A percentile compares a stretch with the other conserved stretches of the same genome.
Evolutionary conservation across 64 coral and sea anemone species (phyloP).

Genomic region (Montipora foliosa): DNA sequence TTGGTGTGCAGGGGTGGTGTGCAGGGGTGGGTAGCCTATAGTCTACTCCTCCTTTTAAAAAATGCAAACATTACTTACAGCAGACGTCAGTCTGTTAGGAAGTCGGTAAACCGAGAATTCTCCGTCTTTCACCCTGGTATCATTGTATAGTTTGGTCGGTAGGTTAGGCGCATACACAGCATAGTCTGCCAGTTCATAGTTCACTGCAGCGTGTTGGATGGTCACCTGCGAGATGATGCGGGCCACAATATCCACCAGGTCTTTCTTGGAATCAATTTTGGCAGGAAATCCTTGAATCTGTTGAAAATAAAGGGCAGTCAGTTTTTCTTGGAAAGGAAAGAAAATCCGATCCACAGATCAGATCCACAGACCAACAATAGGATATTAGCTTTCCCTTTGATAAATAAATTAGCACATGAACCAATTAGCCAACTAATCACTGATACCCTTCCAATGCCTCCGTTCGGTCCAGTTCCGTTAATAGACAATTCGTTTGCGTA

Average conservation of each 20-base stretch:
- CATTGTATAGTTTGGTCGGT: conserved; percentile 78
- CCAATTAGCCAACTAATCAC: background rate
- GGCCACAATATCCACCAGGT: conserved; percentile 49
- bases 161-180: conserved; percentile 57
- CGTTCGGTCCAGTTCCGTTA: conserved; percentile 56
- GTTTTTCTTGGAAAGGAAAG: no score
- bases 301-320: background rate
- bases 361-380: no score
- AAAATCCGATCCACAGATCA: no score
- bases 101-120: conserved; percentile 26
- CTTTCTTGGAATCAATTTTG: conserved; percentile 26
- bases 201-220: conserved; percentile 43
- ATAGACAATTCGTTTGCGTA: conserved; percentile 58
- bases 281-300: conserved; percentile 73
- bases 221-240: conserved; percentile 58
- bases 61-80: conserved; percentile 34
- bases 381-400: no score
- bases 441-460: conserved; percentile 59
- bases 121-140: conserved; percentile 26
- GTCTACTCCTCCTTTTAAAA: no score
- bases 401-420: no score
- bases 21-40: no score
- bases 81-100: conserved; percentile 37
- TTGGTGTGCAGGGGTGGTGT: no score
- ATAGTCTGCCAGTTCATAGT: conserved; percentile 56